These are phyloP conservation scores for Carabus problematicus DNA, from an alignment of 2,888 invertebrate species.

Conservation along the genomic window DNA sequence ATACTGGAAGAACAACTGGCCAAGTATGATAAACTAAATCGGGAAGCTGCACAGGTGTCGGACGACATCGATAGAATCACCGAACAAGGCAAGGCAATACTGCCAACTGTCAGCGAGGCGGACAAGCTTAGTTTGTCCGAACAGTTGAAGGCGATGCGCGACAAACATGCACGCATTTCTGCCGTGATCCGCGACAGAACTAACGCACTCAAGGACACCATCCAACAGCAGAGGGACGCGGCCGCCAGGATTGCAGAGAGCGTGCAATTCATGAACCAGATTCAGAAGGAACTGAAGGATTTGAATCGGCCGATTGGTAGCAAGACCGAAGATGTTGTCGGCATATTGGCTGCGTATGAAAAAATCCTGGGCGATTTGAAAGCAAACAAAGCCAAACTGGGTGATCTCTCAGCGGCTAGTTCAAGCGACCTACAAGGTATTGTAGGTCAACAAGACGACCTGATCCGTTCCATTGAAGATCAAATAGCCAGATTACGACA, in stretches of 20 bases:
- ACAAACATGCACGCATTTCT: conserved; percentile 77
- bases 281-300: conserved; percentile 84
- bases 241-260: conserved; percentile 82
- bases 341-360: conserved; percentile 80
- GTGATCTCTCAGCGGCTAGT: conserved; percentile 78
- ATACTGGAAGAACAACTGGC: conserved; percentile 85
- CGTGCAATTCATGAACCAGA: conserved; percentile 77
- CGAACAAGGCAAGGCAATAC: conserved; percentile 80
- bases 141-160: conserved; percentile 77
- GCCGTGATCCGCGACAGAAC: conserved; percentile 79
- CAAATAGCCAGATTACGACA: conserved; percentile 83
- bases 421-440: conserved; percentile 81
- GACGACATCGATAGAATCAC: conserved; percentile 76
- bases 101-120: conserved; percentile 82
- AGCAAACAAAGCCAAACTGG: conserved; percentile 77
- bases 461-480: conserved; percentile 84
- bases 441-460: conserved; percentile 82
- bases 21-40: conserved; percentile 82
- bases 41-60: conserved; percentile 75
- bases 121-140: conserved; percentile 86
- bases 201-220: conserved; percentile 75
- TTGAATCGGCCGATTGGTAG: conserved; percentile 87
- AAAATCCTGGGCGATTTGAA: conserved; percentile 79
- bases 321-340: conserved; percentile 87
- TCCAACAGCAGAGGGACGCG: conserved; percentile 82